These are phyloP conservation scores for Apamea monoglypha DNA, from an alignment of 2,888 invertebrate species.

Conservation along the genomic window DNA sequence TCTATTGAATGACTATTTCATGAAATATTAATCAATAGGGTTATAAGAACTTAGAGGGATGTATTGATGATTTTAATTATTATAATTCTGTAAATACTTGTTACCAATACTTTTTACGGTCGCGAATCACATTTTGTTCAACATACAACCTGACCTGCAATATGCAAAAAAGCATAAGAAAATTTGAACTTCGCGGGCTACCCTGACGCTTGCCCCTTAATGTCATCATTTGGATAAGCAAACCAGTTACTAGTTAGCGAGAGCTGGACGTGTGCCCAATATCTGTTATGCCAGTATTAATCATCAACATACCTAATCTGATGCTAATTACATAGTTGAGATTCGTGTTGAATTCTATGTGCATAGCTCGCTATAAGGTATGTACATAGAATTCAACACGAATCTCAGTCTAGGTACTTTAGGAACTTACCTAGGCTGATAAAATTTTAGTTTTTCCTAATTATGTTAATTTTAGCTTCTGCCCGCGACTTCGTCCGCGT, in stretches of 20 bases:
- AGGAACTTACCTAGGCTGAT: neutral
- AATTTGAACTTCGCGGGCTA: neutral
- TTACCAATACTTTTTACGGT: no score
- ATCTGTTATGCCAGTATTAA: slow-evolving; percentile 16
- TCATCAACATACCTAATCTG: slow-evolving; percentile 23
- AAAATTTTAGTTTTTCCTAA: neutral
- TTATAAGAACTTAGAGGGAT: no score
- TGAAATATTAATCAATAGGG: no score
- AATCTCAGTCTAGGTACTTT: no score
- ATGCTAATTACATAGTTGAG: slow-evolving; percentile 18
- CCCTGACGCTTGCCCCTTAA: neutral
- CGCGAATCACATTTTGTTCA: no score
- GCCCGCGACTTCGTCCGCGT: no score
- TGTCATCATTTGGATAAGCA: neutral
- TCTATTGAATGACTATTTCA: no score
- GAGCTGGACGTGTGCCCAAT: slow-evolving; percentile 42
- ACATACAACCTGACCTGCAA: neutral
- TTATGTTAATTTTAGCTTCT: no score
- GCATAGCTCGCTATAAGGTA: slow-evolving; percentile 3
- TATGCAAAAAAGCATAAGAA: neutral
- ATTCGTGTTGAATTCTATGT: slow-evolving; percentile 14
- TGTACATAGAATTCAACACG: no score
- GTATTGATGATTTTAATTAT: no score
- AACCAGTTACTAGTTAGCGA: slow-evolving; percentile 4
- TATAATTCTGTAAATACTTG: no score